Base-by-base conservation (phyloP, 2,888 invertebrate genomes). In the Halictus ligatus region DNA sequence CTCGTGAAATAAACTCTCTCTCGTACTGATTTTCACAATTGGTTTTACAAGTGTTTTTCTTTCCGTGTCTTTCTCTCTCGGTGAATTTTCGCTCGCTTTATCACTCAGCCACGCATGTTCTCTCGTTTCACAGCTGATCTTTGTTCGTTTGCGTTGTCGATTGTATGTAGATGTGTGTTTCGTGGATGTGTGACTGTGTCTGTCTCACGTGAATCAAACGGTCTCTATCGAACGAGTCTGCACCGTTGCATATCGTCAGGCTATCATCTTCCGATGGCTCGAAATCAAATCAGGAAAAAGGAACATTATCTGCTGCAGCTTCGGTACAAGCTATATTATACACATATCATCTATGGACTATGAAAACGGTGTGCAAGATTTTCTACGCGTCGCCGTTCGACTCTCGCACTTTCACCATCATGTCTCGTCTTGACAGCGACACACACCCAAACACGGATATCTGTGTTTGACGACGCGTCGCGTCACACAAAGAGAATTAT, bases 1-100 rank as follows among this genome's bases (percentile, higher is more conserved):
- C 84, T 89, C 90, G 60, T 83, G 83, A 89, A 92, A 78, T 85
- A 81, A 90, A 75, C 78, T 81, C 78, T 81, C 78, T 85, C 60
- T 69, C 82, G 21, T 75, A 76, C 81, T 74, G 81, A 58, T 64
- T 86, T 85, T 71, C 72, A 75, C 71, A 54, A 74, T 46, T 69
- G 43, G 43, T 58, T 67, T 75, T 50, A 46, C 75, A 50, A 40
- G 64, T 64, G 69, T 29, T n/a, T 71, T 64, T 60, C 69, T 50
- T 50, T 77, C 46, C 40, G 64, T 40, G 64, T 40, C 46, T 71
- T 64, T 67, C 77, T 64, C 60, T 64, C 54, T 78, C 64, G 60
- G 67, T 40, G n/a, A 71, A 40, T 58, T 75, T 74, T 21, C 71
- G 40, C 43, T 71, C 43, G n/a, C n/a, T 43, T 64, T 50, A 67